Base-by-base conservation (phyloP, 2,888 invertebrate genomes). In the Clanis bilineata region DNA sequence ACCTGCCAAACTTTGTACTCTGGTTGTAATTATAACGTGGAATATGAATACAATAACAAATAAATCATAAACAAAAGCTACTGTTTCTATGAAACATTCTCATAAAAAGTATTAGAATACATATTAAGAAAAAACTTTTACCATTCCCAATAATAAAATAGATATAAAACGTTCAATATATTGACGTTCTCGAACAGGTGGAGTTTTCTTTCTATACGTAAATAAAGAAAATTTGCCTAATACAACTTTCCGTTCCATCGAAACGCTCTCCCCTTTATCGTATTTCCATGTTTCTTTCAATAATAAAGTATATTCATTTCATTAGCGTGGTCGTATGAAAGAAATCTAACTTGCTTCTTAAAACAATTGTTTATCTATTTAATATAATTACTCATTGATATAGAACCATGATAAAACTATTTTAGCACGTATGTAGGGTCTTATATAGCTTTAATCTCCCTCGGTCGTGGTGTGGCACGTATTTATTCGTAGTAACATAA, bases 171-270 rank as follows among this genome's bases (percentile, higher is more conserved):
- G 60, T 64, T 68, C 64, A 74, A 72, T 72, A 72, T 76, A 76
- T 67, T 66, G 69, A 69, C 65, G 39, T 61, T 59, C 64, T 64
- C 71, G 68, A 71, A 68, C 70, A 73, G 70, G 71, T 75, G 68
- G 74, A 80, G 77, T 79, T 79, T 74, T 73, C 77, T 74, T 71
- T 75, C 69, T 68, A 69, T 76, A 76, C 74, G 72, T 76, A 76
- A 80, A 80, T 79, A 80, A 79, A 79, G 74, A 75, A 80, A 79
- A 80, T 77, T 79, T 79, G 71, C 77, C 74, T 75, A 75, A 74
- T 70, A 79, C 74, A 81, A 80, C 80, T 80, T 82, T 79, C 74
- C 71, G 77, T 77, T 77, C 74, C 76, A 80, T 79, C 76, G 75
- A 76, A 79, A 74, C 68, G 67, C 73, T 67, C 70, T 69, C 75